A percentile compares a stretch with the other conserved stretches of the same genome.
Evolutionary conservation across 2,888 invertebrate species (phyloP).

Genomic region (Argyresthia albistria): DNA sequence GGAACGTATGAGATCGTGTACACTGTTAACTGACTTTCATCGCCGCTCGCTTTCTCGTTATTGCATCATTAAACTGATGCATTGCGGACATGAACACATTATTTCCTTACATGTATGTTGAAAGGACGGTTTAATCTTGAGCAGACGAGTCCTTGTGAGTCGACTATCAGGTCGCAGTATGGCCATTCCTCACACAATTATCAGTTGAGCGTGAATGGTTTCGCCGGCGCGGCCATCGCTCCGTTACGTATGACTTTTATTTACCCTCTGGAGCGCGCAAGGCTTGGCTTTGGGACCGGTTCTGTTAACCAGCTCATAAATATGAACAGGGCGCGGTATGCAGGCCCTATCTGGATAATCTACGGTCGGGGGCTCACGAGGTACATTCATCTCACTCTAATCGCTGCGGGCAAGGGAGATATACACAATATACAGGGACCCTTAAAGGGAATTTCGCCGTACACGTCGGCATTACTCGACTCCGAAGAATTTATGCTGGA

Average conservation of each 20-base stretch:
- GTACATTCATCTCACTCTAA: conserved; percentile 51
- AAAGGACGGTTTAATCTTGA: background rate
- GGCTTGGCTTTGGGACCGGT: conserved; percentile 38
- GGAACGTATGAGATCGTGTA: conserved; percentile 7
- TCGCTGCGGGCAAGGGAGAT: conserved; percentile 45
- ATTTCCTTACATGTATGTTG: background rate
- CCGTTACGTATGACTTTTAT: conserved; percentile 49
- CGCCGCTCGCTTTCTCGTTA: conserved; percentile 1
- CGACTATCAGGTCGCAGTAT: background rate
- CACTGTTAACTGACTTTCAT: conserved; percentile 2
- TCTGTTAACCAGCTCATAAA: conserved; percentile 30
- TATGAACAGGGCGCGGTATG: conserved; percentile 30
- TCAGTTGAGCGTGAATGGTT: conserved; percentile 16
- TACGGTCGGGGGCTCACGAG: conserved; percentile 13
- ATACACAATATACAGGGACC: no score
- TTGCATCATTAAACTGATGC: background rate
- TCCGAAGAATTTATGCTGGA: conserved; percentile 48
- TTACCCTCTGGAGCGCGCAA: conserved; percentile 34
- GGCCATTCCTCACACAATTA: conserved; percentile 7
- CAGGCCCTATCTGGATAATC: conserved; percentile 44
- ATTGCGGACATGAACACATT: background rate
- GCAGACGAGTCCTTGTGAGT: background rate
- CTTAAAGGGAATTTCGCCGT: conserved; percentile 53
- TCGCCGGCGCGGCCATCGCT: conserved; percentile 16
- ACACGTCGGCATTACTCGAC: conserved; percentile 36